These are phyloP conservation scores for Sclerodermus sp. DNA, from an alignment of 2,888 invertebrate species.

Conservation along the genomic window DNA sequence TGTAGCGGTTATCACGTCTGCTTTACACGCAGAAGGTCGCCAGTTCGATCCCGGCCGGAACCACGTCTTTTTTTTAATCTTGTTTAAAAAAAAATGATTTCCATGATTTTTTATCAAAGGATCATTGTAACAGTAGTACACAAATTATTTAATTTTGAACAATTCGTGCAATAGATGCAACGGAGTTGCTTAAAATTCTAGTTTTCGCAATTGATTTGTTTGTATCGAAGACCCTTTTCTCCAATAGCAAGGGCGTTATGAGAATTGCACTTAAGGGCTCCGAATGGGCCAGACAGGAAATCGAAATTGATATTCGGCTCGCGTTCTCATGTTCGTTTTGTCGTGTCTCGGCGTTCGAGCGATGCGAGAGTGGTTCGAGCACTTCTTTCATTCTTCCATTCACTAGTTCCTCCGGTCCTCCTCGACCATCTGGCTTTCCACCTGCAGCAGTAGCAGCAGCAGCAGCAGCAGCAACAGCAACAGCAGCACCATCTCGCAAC, in stretches of 20 bases:
- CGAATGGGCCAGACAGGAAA: constrained; percentile 3
- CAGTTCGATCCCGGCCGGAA: constrained; percentile 49
- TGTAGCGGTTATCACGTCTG: constrained; percentile 49
- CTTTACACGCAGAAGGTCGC: constrained; percentile 50
- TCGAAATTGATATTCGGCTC: constrained; percentile 23
- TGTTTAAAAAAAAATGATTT: too few species aligned
- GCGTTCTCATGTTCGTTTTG: constrained; percentile 17
- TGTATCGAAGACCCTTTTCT: too few species aligned
- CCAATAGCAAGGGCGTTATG: too few species aligned
- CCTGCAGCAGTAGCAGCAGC: too few species aligned
- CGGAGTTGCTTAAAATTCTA: too few species aligned
- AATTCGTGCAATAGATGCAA: too few species aligned
- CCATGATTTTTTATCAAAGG: too few species aligned
- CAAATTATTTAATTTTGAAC: too few species aligned
- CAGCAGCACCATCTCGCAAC: constrained; percentile 13
- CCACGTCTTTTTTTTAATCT: constrained; percentile 30
- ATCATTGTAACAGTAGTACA: too few species aligned
- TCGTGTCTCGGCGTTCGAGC: constrained; percentile 1
- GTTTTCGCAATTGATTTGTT: too few species aligned
- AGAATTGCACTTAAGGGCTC: too few species aligned
- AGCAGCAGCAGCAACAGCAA: too few species aligned
- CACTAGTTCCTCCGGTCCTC: constrained; percentile 22
- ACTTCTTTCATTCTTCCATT: constrained; percentile 27
- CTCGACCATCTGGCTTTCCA: constrained; percentile 25
- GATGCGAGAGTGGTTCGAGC: constrained; percentile 12